phyloP scores from a whole-genome alignment of 2,113 vertebrate species.

The Sceloporus tristichus region DNA sequence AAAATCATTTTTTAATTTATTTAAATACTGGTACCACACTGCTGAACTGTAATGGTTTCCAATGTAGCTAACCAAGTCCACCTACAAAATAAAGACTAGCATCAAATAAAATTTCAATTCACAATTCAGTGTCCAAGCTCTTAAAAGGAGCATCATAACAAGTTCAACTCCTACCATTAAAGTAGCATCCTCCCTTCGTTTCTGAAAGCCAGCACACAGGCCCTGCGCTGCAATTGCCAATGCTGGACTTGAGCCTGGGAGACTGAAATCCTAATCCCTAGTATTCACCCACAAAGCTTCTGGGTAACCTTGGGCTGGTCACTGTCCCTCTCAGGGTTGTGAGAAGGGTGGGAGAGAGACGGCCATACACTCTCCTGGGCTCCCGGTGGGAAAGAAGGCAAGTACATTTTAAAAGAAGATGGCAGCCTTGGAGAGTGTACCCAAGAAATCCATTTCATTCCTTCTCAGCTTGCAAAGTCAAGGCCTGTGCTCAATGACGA shows the following conservation, averaged over 20 bases:
- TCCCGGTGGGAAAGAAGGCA: background rate
- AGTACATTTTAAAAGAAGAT: background rate
- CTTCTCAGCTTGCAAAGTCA: background rate
- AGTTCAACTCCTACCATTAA: background rate
- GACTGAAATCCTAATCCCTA: background rate
- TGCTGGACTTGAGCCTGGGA: background rate
- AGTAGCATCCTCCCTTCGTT: background rate
- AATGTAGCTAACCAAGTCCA: too few species aligned
- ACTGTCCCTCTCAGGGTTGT: background rate
- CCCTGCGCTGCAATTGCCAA: background rate
- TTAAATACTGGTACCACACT: background rate
- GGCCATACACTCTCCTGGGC: background rate
- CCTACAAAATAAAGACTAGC: background rate
- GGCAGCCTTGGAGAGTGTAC: too few species aligned
- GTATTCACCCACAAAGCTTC: background rate
- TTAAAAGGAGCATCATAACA: background rate
- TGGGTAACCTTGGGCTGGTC: background rate
- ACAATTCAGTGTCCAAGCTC: background rate
- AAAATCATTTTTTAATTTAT: background rate
- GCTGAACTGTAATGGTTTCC: background rate
- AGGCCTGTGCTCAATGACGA: background rate
- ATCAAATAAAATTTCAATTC: background rate
- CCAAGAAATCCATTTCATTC: too few species aligned
- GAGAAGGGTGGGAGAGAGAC: background rate
- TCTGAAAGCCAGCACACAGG: background rate